phyloP scores from a whole-genome alignment of 1,140 invertebrate species.

The Cydia fagiglandana region DNA sequence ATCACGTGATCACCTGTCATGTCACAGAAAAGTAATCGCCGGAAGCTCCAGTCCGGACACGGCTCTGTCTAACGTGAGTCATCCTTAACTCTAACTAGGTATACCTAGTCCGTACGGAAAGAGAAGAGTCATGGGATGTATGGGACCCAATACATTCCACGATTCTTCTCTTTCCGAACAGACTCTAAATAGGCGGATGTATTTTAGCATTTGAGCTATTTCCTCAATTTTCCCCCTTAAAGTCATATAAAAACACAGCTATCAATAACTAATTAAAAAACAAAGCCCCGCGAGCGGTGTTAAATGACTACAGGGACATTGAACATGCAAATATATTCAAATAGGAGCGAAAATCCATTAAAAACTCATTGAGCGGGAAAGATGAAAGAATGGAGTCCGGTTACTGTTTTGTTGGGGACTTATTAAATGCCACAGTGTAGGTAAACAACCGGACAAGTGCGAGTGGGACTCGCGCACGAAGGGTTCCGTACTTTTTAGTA shows the following conservation, averaged over 20 bases:
- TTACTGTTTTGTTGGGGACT: neutral
- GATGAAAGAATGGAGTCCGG: neutral
- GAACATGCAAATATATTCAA: constrained; percentile 28
- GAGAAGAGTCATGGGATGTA: no score
- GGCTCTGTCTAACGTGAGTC: no score
- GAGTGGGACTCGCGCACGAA: no score
- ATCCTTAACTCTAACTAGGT: no score
- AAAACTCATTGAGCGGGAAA: constrained; percentile 24
- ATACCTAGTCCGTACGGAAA: no score
- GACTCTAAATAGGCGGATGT: no score
- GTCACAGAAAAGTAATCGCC: no score
- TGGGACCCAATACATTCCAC: no score
- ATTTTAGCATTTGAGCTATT: neutral
- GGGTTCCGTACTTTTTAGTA: no score
- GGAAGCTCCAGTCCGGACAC: no score
- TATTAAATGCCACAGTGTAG: neutral
- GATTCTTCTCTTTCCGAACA: no score
- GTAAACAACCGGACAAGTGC: neutral
- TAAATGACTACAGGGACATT: constrained; percentile 13
- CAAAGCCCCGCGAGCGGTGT: constrained; percentile 5
- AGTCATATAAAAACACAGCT: neutral
- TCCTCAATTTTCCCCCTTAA: neutral
- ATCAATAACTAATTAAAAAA: constrained; percentile 29
- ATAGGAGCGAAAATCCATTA: constrained; percentile 27
- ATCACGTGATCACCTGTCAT: no score